phyloP scores from a whole-genome alignment of 2,888 invertebrate species.

The Muscina levida region DNA sequence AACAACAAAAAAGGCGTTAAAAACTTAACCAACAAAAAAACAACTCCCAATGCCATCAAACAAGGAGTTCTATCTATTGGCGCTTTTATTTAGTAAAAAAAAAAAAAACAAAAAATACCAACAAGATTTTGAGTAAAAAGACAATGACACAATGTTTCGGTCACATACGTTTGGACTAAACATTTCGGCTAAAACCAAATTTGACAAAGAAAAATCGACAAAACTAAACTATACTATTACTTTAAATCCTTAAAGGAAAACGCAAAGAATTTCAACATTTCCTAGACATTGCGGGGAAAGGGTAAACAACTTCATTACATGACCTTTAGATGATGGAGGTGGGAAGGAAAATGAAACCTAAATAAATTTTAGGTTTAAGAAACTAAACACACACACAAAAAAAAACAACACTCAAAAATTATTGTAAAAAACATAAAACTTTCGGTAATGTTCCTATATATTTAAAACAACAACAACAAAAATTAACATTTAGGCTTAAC shows the following conservation, averaged over 20 bases:
- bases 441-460: conserved; percentile 80
- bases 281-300: conserved; percentile 38
- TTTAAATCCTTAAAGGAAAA: conserved; percentile 34
- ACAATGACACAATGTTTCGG: conserved; percentile 57
- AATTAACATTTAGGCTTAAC: conserved; percentile 66
- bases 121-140: conserved; percentile 26
- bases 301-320: conserved; percentile 21
- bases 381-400: conserved; percentile 42
- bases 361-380: conserved; percentile 60
- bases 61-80: conserved; percentile 41
- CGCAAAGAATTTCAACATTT: conserved; percentile 21
- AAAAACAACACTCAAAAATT: conserved; percentile 42
- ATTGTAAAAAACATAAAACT: conserved; percentile 65
- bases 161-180: conserved; percentile 63
- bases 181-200: conserved; percentile 66
- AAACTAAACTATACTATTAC: conserved; percentile 53
- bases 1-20: conserved; percentile 59
- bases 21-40: conserved; percentile 19
- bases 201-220: too few relatives aligned
- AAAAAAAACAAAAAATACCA: conserved; percentile 37
- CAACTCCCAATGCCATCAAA: not conserved
- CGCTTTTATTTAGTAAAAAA: conserved; percentile 1
- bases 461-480: conserved; percentile 69
- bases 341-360: not conserved
- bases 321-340: not conserved